Conservation (phyloP, 2,113 vertebrate genomes). For the Strix uralensis region DNA sequence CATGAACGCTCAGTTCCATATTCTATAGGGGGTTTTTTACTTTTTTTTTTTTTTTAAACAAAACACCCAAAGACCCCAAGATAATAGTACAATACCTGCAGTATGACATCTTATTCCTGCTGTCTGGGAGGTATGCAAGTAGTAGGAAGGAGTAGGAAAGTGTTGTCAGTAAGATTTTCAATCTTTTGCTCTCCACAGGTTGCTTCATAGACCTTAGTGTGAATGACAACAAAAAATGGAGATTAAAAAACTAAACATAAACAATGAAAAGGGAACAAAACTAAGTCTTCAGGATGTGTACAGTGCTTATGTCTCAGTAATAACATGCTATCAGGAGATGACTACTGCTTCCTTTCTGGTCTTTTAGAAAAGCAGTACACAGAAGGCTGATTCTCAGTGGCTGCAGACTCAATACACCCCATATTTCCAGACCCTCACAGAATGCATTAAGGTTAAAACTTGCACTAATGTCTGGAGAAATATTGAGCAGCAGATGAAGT, state of each 20-base stretch:
- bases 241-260: not conserved
- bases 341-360: not conserved
- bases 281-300: not conserved
- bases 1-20: not conserved
- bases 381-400: not conserved
- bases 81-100: not conserved
- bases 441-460: not conserved
- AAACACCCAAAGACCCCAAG: not conserved
- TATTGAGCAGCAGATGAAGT: not conserved
- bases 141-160: not conserved
- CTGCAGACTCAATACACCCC: not conserved
- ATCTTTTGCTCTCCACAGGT: not conserved
- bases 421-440: not conserved
- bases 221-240: not conserved
- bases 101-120: not conserved
- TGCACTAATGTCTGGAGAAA: not conserved
- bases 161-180: not conserved
- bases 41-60: not conserved
- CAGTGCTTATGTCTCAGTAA: not conserved
- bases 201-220: not conserved
- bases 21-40: not conserved
- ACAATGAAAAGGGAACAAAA: not conserved
- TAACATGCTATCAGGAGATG: not conserved
- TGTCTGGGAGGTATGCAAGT: not conserved
- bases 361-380: not conserved